phyloP scores from a whole-genome alignment of 2,113 vertebrate species.

The Cyphomyrus plagiostoma region DNA sequence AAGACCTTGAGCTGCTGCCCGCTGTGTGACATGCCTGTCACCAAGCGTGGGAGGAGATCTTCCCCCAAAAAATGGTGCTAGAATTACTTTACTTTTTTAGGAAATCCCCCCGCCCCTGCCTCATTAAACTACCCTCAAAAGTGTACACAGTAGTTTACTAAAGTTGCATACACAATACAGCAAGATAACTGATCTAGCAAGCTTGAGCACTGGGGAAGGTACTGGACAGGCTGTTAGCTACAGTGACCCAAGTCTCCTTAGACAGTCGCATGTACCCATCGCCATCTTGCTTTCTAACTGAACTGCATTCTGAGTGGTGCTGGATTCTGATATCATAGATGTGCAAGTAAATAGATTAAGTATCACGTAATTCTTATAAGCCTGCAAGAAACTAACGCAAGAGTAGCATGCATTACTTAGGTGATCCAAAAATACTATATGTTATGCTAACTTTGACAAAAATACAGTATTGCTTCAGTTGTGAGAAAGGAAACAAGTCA shows the following conservation, averaged over 20 bases:
- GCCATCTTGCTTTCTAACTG: background rate
- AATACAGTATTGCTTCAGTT: background rate
- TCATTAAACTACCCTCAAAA: background rate
- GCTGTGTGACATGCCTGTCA: background rate
- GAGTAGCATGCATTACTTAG: background rate
- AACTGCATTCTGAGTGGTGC: background rate
- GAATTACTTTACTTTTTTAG: background rate
- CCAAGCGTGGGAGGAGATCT: slow-evolving; percentile 8
- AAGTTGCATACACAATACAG: too few species aligned
- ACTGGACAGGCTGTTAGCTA: background rate
- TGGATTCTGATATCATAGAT: background rate
- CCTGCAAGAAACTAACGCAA: background rate
- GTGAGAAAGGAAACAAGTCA: background rate
- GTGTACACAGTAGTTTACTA: background rate
- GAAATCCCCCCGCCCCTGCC: background rate
- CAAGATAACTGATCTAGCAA: background rate
- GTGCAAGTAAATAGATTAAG: background rate
- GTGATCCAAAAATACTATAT: background rate
- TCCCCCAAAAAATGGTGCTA: background rate
- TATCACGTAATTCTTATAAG: background rate
- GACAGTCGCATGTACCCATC: background rate
- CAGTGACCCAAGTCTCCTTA: background rate
- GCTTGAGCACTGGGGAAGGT: background rate
- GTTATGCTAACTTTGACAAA: background rate
- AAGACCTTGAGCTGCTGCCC: background rate